These are phyloP conservation scores for Malurus elegans DNA, from an alignment of 2,113 vertebrate species.

Conservation along the genomic window DNA sequence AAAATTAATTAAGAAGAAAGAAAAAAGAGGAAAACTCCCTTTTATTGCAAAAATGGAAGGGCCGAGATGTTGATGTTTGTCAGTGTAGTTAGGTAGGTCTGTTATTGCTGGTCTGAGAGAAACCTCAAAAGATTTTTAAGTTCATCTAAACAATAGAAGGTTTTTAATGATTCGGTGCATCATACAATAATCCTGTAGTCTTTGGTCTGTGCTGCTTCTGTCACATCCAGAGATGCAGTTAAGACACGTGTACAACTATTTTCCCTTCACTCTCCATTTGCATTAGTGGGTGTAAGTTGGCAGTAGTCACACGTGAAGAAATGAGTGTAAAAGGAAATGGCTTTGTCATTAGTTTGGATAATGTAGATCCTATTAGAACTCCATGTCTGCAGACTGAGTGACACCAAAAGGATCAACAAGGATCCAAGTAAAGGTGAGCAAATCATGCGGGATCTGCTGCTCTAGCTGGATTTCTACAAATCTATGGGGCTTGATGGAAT, in stretches of 20 bases:
- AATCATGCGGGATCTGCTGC: neutral
- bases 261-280: neutral
- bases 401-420: neutral
- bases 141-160: neutral
- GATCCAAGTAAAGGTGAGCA: neutral
- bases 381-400: neutral
- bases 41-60: slow-evolving; percentile 15
- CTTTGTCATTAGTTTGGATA: neutral
- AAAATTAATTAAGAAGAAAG: slow-evolving; percentile 15
- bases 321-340: neutral
- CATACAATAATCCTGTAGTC: neutral
- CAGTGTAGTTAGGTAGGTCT: neutral
- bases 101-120: neutral
- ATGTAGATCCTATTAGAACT: neutral
- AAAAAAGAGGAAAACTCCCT: neutral
- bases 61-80: slow-evolving; percentile 3
- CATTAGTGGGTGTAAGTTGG: neutral
- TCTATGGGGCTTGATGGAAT: neutral
- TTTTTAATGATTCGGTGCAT: neutral
- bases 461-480: neutral
- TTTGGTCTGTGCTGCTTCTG: neutral
- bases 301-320: neutral
- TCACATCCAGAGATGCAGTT: neutral
- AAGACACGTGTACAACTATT: neutral
- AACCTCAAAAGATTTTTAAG: slow-evolving; percentile 1